Base-by-base conservation (phyloP, 2,797 vertebrate genomes). In the Sibirionetta formosa region DNA sequence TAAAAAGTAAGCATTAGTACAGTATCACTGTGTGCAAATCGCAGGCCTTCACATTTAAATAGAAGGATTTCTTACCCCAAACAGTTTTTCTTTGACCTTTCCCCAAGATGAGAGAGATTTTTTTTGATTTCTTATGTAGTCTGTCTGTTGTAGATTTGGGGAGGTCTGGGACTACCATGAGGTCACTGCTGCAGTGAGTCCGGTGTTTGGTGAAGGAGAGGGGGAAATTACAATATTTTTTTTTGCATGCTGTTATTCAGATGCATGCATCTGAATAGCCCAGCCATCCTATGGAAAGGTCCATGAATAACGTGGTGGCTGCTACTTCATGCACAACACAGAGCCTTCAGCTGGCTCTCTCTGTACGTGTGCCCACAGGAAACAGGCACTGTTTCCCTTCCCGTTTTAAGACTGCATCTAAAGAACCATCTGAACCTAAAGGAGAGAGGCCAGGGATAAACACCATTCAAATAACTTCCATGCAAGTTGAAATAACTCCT, bases 401-500 rank as follows among this genome's bases (percentile, higher is more conserved):
- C 78, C 1, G 0, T 11, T 51, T 65, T 65, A 42, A 36, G 60
- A 35, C 51, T 38, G 19, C 23, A 6, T 68, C 54, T 63, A 77
- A 50, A 75, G 50, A 69, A 22, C 26, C 14, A 0, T 48, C 68
- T 77, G 44, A 94, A 35, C 66, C 72, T 54, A 38, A 31, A 27
- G 31, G 33, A 84, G 44, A 58, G 44, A 71, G 36, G 9, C 36
- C 40, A 33, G 23, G 29, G 33, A n/a, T 58, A 46, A 85, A 42
- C 27, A 31, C 40, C 6, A 1, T 60, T 23, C 42, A 36, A 11
- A 44, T 23, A 63, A 82, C 38, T 70, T 76, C 19, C 31, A 0
- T 53, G 40, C 23, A 38, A 33, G 69, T 75, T 93, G 71, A 78
- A 89, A 76, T 53, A 79, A 15, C 57, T 78, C 78, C 40, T 44